Percentiles rank a stretch among this genome's conserved stretches.
Evolutionary conservation across 2,797 vertebrate genomes (phyloP).

Genomic region (Ptychadena robeensis): DNA sequence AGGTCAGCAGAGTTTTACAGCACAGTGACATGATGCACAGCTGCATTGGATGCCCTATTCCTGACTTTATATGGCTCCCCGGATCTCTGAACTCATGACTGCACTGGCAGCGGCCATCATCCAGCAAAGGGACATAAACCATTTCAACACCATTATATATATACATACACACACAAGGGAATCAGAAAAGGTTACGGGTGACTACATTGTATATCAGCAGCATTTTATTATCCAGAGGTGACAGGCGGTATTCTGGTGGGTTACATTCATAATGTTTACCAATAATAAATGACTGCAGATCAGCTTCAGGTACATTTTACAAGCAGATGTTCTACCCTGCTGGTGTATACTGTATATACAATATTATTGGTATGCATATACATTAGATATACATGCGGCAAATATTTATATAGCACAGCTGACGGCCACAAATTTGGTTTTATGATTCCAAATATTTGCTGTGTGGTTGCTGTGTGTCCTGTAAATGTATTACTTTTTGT

Average conservation of each 20-base stretch:
- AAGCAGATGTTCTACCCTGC: neutral
- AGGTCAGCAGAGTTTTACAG: conserved; percentile 52
- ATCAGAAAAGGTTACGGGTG: neutral
- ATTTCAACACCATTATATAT: neutral
- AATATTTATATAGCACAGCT: neutral
- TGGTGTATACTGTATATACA: neutral
- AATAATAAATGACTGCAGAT: neutral
- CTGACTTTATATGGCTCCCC: conserved; percentile 39
- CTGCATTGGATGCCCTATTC: conserved; percentile 32
- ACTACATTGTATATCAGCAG: neutral
- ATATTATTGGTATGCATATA: neutral
- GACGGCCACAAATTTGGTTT: neutral
- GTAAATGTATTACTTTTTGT: no score
- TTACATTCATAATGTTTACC: neutral
- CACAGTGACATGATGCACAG: conserved; percentile 55
- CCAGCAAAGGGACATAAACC: conserved; percentile 28
- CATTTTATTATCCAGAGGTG: neutral
- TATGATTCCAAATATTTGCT: neutral
- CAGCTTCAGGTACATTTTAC: neutral
- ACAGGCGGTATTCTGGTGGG: neutral
- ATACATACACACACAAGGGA: no score
- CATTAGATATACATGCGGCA: neutral
- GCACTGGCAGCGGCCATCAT: conserved; percentile 34
- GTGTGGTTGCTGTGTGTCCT: no score
- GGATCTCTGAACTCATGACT: conserved; percentile 42